Evolutionary conservation across 2,888 invertebrate species (phyloP), one percentile per base, ranked within the genome.

Genomic region (Ormyrus rosae): DNA sequence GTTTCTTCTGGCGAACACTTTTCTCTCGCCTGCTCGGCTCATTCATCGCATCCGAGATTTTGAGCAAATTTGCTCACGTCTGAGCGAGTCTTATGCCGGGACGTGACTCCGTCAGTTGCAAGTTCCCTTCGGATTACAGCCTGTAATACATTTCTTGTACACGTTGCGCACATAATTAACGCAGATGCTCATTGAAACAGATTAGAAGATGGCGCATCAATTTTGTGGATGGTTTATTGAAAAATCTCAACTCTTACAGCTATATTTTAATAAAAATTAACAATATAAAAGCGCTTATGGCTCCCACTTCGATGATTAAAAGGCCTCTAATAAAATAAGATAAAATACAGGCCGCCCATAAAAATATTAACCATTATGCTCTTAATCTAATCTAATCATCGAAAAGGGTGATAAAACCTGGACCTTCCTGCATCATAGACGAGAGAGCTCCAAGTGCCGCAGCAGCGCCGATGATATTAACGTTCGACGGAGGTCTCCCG

Each of bases 41-140:
- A 19, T 19, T 60, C 81, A 61, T 78, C 81, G n/a, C 34, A 71
- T 72, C 78, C 19, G 19, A 83, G 84, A 84, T 83, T 83, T 81
- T 85, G 86, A 84, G 84, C 83, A 82, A 87, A 86, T 88, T 86
- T 71, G 68, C 84, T 87, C 88, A 88, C 88, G 88, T 87, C 56
- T 69, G 86, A 84, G 83, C 85, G 85, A 87, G 88, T 86, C 85
- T 85, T 84, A 80, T 78, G 50, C 34, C 80, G 1, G 45, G n/a
- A 55, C 7, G 13, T 46, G 50, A 19, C 13, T 6, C 13, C 51
- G 34, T 19, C 53, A 9, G 13, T 58, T 63, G 34, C 63, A 11
- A 53, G 10, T 2, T 53, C 2, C 58, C n/a, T 2, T 8, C 48
- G 19, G 7, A 34, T 56, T 13, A 19, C 50, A 19, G 19, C 5